phyloP scores from a whole-genome alignment of 2,113 vertebrate species.

The Solea solea region DNA sequence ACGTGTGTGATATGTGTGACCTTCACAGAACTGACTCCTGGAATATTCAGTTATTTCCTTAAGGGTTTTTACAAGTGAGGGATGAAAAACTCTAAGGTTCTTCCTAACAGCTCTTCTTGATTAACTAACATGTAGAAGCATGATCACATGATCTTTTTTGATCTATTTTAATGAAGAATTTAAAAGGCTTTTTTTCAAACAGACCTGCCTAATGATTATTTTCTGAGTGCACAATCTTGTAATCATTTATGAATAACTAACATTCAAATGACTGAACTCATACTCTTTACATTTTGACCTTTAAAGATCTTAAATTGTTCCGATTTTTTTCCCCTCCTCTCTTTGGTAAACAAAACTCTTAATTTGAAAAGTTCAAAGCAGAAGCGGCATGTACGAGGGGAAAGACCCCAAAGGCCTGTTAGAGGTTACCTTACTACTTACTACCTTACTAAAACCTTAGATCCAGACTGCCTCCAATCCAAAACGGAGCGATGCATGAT shows the following conservation, averaged over 20 bases:
- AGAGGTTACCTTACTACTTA: slow-evolving; percentile 54
- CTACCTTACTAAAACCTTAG: slow-evolving; percentile 17
- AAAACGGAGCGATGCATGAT: slow-evolving; percentile 40
- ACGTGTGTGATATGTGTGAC: slow-evolving; percentile 37
- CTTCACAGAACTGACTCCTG: slow-evolving; percentile 48
- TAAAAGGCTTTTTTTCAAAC: slow-evolving; percentile 36
- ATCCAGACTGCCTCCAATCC: slow-evolving; percentile 37
- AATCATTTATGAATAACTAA: slow-evolving; percentile 55
- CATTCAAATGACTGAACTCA: slow-evolving; percentile 45
- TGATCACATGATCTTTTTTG: slow-evolving; percentile 18
- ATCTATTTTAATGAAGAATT: slow-evolving; percentile 65
- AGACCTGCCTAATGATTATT: slow-evolving; percentile 61
- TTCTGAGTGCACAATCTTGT: slow-evolving; percentile 43
- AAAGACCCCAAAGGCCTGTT: slow-evolving; percentile 38
- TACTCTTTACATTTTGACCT: slow-evolving; percentile 27
- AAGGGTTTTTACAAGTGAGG: slow-evolving; percentile 1
- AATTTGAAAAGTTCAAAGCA: slow-evolving; percentile 50
- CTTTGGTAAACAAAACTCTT: slow-evolving; percentile 14
- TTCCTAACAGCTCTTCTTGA: slow-evolving; percentile 44
- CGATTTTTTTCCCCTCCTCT: slow-evolving; percentile 7
- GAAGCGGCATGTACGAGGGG: slow-evolving; percentile 28
- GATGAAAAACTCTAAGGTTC: slow-evolving; percentile 33
- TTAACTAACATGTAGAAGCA: slow-evolving; percentile 54
- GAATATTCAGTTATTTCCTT: slow-evolving; percentile 34
- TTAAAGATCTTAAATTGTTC: slow-evolving; percentile 39